Conservation (phyloP, 2,888 invertebrate genomes). For the Heteromurus nitidus region DNA sequence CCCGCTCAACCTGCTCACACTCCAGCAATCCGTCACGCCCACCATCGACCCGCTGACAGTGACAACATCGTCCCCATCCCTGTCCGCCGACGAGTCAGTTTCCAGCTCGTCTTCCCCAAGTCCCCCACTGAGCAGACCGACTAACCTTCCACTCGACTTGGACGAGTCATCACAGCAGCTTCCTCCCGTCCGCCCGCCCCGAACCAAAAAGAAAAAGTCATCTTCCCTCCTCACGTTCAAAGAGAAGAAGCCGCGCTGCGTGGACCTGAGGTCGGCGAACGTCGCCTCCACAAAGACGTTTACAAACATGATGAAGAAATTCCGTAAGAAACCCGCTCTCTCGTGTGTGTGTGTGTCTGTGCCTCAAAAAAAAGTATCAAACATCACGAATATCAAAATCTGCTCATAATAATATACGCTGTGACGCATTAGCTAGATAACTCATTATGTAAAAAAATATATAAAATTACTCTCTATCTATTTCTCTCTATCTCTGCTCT, state of each 20-base stretch:
- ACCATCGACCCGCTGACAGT: conserved; percentile 18
- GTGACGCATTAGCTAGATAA: too few relatives aligned
- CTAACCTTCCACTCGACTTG: conserved; percentile 56
- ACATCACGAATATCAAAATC: neutral
- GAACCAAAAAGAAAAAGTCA: conserved; percentile 64
- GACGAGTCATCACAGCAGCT: conserved; percentile 7
- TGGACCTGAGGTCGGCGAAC: conserved; percentile 77
- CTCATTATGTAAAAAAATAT: neutral
- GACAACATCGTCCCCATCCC: conserved; percentile 39
- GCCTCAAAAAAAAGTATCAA: conserved; percentile 15
- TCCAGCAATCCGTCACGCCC: conserved; percentile 10
- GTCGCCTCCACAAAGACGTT: conserved; percentile 56
- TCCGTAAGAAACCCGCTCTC: conserved; percentile 69
- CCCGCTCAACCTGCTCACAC: neutral
- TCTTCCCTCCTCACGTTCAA: conserved; percentile 36
- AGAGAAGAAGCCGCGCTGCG: conserved; percentile 56
- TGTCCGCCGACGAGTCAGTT: conserved; percentile 26
- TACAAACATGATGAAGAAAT: conserved; percentile 71
- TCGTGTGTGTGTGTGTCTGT: conserved; percentile 38
- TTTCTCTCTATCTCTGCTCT: neutral
- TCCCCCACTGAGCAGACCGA: conserved; percentile 63
- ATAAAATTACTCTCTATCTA: too few relatives aligned
- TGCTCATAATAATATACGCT: conserved; percentile 14
- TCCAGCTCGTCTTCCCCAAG: conserved; percentile 53
- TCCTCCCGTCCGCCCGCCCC: conserved; percentile 62